Evolutionary conservation across 1,140 invertebrate genomes (phyloP), one percentile per base, ranked within the genome.

Genomic region (Aradophagus sp.): DNA sequence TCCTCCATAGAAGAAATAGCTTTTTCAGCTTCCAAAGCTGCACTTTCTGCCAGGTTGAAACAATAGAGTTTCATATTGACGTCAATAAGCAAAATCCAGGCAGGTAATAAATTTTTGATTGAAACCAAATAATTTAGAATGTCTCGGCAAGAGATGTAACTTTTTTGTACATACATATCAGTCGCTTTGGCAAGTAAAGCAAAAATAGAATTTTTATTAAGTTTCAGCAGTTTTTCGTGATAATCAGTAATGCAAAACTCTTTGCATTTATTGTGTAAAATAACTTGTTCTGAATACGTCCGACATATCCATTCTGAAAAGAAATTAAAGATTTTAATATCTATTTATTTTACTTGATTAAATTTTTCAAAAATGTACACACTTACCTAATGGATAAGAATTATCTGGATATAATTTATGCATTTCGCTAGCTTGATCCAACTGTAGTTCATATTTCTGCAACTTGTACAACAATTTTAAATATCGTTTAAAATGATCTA

Each of bases 141-240:
- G 55, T 89, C 85, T 56, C 88, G 87, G 2, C 90, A 87, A 61
- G 88, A 82, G 5, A 89, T 72, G 59, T 86, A 87, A 62, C 88
- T 85, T 6, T 84, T 77, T 27, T 85, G 77, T 20, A 85, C 77
- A 78, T 85, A 89, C 6, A 83, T 77, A 59, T 85, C 75, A n/a
- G 90, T 85, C 19, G 88, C 88, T 81, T 88, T 88, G 27, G 91
- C 86, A n/a, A 91, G 80, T 12, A 87, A 71, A 8, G 84, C 90
- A 67, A 89, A 85, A 76, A 87, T 86, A 0, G 89, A 91, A 27
- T 88, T 84, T 48, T 83, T 26, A 77, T 91, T 86, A 0, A 89
- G 26, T 17, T 83, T 67, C 10, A 87, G 71, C 10, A 90, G 74
- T 50, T 75, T 73, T 20, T 86, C 79, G 50, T 80, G 86, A 66